Percentiles rank a stretch among this genome's conserved stretches.
phyloP scores from a whole-genome alignment of 1,140 invertebrate genomes.

The Procambarus clarkii region DNA sequence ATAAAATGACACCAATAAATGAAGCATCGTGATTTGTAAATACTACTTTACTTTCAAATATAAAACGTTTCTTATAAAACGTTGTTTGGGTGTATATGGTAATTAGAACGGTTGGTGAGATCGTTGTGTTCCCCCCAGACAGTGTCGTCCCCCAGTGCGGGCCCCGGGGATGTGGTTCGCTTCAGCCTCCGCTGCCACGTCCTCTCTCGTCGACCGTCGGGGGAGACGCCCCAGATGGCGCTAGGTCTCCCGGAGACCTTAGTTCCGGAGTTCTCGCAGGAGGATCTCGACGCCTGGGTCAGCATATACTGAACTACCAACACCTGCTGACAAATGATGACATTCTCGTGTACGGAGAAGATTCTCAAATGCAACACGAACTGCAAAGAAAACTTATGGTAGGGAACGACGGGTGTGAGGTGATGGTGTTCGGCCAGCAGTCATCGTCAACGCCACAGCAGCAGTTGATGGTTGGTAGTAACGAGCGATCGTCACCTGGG shows the following conservation, averaged over 20 bases:
- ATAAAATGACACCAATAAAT: too few relatives aligned
- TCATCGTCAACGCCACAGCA: neutral
- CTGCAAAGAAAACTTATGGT: neutral
- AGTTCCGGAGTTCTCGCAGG: slow-evolving; percentile 64
- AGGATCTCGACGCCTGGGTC: slow-evolving; percentile 63
- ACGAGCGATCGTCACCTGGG: neutral
- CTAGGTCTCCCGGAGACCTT: slow-evolving; percentile 62
- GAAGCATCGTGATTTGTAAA: too few relatives aligned
- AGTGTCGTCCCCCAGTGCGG: slow-evolving; percentile 46
- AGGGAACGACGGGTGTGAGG: neutral
- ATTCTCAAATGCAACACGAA: slow-evolving; percentile 19
- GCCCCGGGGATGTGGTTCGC: slow-evolving; percentile 59
- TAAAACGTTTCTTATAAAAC: too few relatives aligned
- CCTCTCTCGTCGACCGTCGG: slow-evolving; percentile 48
- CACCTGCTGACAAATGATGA: neutral
- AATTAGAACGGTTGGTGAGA: neutral
- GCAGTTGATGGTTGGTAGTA: slow-evolving; percentile 5
- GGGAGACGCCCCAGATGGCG: slow-evolving; percentile 6
- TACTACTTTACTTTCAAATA: too few relatives aligned
- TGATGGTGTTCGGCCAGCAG: slow-evolving; percentile 21
- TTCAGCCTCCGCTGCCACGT: slow-evolving; percentile 63
- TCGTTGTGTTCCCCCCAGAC: slow-evolving; percentile 44
- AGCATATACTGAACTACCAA: slow-evolving; percentile 53
- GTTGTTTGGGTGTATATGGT: too few relatives aligned
- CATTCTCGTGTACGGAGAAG: neutral